A percentile compares a stretch with the other conserved stretches of the same genome.
Evolutionary conservation across 2,113 vertebrate genomes (phyloP).

Genomic region (Gadus chalcogrammus): DNA sequence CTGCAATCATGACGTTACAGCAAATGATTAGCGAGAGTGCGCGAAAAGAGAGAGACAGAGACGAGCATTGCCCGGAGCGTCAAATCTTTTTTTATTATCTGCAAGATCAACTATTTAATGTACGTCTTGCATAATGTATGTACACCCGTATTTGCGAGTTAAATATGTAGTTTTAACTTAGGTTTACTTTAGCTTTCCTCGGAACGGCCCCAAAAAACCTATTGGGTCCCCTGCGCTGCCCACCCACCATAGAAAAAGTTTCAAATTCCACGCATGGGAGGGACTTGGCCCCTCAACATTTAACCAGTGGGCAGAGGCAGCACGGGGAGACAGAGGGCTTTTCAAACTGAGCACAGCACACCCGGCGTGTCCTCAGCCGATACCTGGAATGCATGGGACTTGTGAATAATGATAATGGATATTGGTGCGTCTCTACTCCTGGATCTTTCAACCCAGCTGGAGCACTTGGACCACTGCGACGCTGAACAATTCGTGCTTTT

Average conservation of each 20-base stretch:
- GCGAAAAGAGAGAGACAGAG: too few relatives aligned
- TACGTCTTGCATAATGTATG: too few relatives aligned
- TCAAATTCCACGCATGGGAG: slow-evolving; percentile 39
- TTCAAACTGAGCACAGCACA: slow-evolving; percentile 42
- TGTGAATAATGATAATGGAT: slow-evolving; percentile 51
- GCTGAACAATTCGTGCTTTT: background rate
- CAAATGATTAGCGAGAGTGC: too few relatives aligned
- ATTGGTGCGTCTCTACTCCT: slow-evolving; percentile 16
- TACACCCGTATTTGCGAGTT: too few relatives aligned
- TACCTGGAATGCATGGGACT: background rate
- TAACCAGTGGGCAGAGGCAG: slow-evolving; percentile 50
- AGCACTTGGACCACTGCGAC: too few relatives aligned
- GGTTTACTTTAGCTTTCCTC: background rate
- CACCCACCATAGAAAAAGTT: slow-evolving; percentile 50
- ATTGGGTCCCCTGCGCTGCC: slow-evolving; percentile 32
- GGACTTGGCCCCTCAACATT: slow-evolving; percentile 56
- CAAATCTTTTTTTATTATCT: too few relatives aligned
- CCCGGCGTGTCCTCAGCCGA: background rate
- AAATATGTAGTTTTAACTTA: too few relatives aligned
- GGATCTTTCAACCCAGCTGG: slow-evolving; percentile 14
- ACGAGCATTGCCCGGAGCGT: too few relatives aligned
- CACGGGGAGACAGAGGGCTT: slow-evolving; percentile 46
- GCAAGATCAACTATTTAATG: too few relatives aligned
- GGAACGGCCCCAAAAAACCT: slow-evolving; percentile 22
- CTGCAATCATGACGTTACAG: too few relatives aligned